phyloP scores from a whole-genome alignment of 2,888 invertebrate genomes.

The Lycocerus yunnanus region DNA sequence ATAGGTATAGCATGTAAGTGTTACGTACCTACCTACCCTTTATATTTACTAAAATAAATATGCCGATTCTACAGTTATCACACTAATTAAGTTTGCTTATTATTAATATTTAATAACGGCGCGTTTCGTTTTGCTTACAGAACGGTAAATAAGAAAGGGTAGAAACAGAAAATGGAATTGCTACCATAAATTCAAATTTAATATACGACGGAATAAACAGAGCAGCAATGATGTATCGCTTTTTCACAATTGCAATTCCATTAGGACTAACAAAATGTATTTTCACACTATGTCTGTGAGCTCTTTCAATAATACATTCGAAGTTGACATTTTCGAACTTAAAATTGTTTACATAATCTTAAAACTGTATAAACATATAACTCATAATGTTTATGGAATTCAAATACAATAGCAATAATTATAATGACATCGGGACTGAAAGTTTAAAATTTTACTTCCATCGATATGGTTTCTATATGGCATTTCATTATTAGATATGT shows the following conservation, averaged over 20 bases:
- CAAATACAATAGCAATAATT: not conserved
- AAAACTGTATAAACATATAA: not conserved
- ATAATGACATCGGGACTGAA: too few relatives aligned
- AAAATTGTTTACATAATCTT: constrained; percentile 7
- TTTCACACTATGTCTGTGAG: constrained; percentile 11
- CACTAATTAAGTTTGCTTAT: constrained; percentile 20
- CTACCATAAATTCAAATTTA: constrained; percentile 20
- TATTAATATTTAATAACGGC: constrained; percentile 20
- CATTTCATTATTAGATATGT: too few relatives aligned
- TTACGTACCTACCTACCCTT: not conserved
- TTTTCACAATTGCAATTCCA: constrained; percentile 19
- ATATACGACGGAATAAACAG: constrained; percentile 22
- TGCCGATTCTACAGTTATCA: constrained; percentile 13
- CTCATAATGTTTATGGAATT: not conserved
- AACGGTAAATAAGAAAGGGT: constrained; percentile 20
- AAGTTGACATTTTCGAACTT: constrained; percentile 13
- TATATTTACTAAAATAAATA: constrained; percentile 5
- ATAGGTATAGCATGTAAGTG: too few relatives aligned
- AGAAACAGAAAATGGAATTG: constrained; percentile 21
- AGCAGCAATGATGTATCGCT: constrained; percentile 18
- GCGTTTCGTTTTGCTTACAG: constrained; percentile 14
- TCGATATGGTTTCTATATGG: too few relatives aligned
- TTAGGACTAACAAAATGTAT: constrained; percentile 21
- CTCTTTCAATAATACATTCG: constrained; percentile 16
- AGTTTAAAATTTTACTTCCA: too few relatives aligned